Conservation (phyloP, 2,888 invertebrate species). For the Sepiola atlantica region DNA sequence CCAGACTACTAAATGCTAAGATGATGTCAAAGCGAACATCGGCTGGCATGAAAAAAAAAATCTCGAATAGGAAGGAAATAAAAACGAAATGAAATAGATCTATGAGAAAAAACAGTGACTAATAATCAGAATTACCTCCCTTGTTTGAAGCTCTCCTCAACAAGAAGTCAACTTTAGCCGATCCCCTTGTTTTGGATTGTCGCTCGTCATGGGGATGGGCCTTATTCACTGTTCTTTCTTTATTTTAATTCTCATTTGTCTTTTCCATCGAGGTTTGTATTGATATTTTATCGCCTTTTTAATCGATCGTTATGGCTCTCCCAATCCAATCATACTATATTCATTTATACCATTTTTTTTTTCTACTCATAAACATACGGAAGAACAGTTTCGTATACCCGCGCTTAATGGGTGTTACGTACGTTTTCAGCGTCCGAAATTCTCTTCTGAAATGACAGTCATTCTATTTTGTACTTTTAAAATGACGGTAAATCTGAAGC, state of each 20-base stretch:
- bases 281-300: not conserved
- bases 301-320: not conserved
- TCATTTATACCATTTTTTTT: not conserved
- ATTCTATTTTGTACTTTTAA: no score
- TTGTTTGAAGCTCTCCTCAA: not conserved
- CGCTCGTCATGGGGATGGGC: conserved; percentile 32
- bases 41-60: no score
- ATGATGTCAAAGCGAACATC: no score
- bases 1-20: no score
- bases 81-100: no score
- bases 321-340: not conserved
- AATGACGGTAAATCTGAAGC: no score
- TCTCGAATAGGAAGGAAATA: no score
- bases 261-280: not conserved
- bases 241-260: not conserved
- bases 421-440: no score
- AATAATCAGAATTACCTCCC: not conserved
- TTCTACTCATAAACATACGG: not conserved
- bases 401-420: no score
- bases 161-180: not conserved
- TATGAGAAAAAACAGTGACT: no score
- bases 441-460: no score
- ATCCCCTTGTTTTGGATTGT: not conserved
- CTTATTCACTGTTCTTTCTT: not conserved
- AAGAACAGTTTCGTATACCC: not conserved